Conservation (phyloP, 2,888 invertebrate genomes). For the Lithophane leautieri region DNA sequence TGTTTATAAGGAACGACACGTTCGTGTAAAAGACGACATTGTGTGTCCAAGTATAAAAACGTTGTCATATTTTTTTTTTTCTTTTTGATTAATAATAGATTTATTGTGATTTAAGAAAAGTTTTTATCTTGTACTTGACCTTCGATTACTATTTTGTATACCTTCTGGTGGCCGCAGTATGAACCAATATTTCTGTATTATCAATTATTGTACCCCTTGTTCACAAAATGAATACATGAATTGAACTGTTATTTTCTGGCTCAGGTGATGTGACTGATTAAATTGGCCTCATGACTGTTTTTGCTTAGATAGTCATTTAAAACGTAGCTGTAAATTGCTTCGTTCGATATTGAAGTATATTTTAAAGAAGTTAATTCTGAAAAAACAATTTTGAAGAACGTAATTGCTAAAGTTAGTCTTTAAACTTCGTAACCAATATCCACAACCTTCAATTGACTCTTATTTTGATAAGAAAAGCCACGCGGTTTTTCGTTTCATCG, state of each 20-base stretch:
- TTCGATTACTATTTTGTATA: too few species aligned
- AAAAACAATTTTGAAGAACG: neutral
- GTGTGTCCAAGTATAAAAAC: neutral
- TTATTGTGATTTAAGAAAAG: too few species aligned
- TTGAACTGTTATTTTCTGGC: neutral
- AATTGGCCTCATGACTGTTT: neutral
- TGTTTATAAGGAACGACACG: neutral
- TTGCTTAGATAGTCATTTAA: neutral
- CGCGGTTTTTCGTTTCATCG: conserved; percentile 17
- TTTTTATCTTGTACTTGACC: too few species aligned
- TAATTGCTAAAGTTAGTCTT: conserved; percentile 23
- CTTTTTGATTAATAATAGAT: too few species aligned
- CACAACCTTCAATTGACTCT: conserved; percentile 26
- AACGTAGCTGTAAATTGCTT: neutral
- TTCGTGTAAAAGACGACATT: neutral
- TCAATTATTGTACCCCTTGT: too few species aligned
- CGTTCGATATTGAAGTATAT: neutral
- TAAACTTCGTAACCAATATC: conserved; percentile 17
- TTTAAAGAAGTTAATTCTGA: neutral
- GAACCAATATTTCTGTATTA: too few species aligned
- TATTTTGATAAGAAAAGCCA: conserved; percentile 39
- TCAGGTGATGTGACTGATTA: neutral
- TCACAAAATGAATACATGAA: too few species aligned
- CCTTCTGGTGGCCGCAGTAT: too few species aligned
- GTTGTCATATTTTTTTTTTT: too few species aligned